Conservation (phyloP, 2,113 vertebrate species). For the Saguinus midas region DNA sequence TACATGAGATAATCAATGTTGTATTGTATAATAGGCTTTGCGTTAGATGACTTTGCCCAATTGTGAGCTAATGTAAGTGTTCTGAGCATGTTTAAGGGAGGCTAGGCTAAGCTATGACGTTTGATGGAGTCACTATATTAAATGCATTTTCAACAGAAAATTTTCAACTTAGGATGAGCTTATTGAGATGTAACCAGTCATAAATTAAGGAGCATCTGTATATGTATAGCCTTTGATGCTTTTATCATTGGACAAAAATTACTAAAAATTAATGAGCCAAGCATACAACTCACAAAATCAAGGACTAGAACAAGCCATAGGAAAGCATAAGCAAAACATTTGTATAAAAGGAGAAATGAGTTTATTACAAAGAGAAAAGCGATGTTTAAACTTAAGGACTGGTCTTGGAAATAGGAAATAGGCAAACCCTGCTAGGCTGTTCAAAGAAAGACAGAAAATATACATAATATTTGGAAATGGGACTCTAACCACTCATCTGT, state of each 20-base stretch:
- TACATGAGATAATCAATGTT: not conserved
- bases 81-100: not conserved
- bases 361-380: not conserved
- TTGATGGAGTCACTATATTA: not conserved
- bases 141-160: not conserved
- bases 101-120: not conserved
- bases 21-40: not conserved
- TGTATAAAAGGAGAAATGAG: not conserved
- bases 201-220: not conserved
- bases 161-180: not conserved
- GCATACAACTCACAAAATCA: slow-evolving; percentile 26
- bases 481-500: not conserved
- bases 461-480: not conserved
- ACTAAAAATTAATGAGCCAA: slow-evolving; percentile 17
- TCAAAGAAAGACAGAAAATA: slow-evolving; percentile 15
- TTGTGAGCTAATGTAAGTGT: not conserved
- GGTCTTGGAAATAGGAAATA: slow-evolving; percentile 14
- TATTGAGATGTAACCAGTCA: not conserved
- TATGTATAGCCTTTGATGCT: not conserved
- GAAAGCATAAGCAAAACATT: not conserved
- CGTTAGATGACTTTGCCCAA: not conserved
- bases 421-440: not conserved
- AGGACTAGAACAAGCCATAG: not conserved
- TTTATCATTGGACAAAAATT: slow-evolving; percentile 16
- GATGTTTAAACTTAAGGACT: not conserved